A percentile compares a stretch with the other conserved stretches of the same genome.
These are phyloP conservation scores for Hipposideros armiger DNA, from an alignment of 2,113 vertebrate species.

Conservation along the genomic window DNA sequence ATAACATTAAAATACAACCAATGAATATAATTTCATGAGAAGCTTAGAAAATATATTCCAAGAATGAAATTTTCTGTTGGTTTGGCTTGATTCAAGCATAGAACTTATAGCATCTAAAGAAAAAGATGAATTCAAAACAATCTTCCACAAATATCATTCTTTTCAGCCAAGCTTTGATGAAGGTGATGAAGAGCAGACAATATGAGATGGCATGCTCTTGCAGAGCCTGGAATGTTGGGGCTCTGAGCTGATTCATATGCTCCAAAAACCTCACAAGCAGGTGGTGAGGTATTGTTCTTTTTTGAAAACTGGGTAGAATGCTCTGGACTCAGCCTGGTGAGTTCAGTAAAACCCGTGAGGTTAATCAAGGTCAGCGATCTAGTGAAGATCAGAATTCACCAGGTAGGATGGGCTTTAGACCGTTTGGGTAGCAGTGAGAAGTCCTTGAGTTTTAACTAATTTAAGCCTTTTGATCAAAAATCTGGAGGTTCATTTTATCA, in stretches of 20 bases:
- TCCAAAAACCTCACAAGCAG: slow-evolving; percentile 18
- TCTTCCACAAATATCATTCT: slow-evolving; percentile 28
- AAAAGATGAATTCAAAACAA: slow-evolving; percentile 50
- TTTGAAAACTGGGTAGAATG: slow-evolving; percentile 38
- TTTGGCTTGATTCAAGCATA: slow-evolving; percentile 42
- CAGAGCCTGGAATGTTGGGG: slow-evolving; percentile 3
- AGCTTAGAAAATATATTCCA: slow-evolving; percentile 30
- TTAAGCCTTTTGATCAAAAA: slow-evolving; percentile 38
- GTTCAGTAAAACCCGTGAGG: not conserved
- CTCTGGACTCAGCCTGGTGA: slow-evolving; percentile 35
- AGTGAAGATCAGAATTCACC: not conserved
- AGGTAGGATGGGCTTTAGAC: not conserved
- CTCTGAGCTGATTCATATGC: slow-evolving; percentile 55
- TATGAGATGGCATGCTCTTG: not conserved
- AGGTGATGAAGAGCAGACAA: slow-evolving; percentile 57
- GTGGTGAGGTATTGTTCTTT: slow-evolving; percentile 28
- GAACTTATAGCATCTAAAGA: not conserved
- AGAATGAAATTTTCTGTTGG: not conserved
- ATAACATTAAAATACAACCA: slow-evolving; percentile 65
- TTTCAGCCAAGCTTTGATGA: slow-evolving; percentile 36
- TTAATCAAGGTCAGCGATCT: slow-evolving; percentile 41
- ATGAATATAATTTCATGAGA: slow-evolving; percentile 53
- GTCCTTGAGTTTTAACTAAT: slow-evolving; percentile 13
- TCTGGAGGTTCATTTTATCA: not conserved
- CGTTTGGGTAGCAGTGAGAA: not conserved